Conservation (phyloP, 2,113 vertebrate genomes). For the Menidia beryllina region DNA sequence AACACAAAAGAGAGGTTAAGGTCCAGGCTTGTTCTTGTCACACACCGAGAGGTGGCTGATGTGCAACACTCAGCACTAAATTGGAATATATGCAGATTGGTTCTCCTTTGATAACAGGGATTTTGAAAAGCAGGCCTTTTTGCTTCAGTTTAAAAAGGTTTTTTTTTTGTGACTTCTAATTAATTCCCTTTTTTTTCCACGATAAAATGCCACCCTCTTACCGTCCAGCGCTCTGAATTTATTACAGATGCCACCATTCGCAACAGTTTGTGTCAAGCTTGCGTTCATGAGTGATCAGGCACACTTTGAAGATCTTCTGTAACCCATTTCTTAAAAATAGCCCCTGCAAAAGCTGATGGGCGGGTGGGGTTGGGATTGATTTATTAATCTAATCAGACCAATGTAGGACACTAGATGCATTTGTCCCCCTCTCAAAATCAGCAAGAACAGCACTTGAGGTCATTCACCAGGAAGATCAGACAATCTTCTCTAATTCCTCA, state of each 20-base stretch:
- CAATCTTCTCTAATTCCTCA: constrained; percentile 74
- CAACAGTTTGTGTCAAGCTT: constrained; percentile 23
- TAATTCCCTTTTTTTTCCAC: background rate
- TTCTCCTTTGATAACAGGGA: constrained; percentile 30
- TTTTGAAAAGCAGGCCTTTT: constrained; percentile 33
- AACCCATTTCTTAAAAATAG: constrained; percentile 81
- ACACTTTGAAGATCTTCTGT: constrained; percentile 68
- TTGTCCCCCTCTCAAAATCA: constrained; percentile 71
- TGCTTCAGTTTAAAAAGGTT: background rate
- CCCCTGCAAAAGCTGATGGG: constrained; percentile 56
- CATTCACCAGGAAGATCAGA: constrained; percentile 62
- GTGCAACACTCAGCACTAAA: constrained; percentile 59
- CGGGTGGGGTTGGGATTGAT: constrained; percentile 72
- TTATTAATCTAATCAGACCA: constrained; percentile 82
- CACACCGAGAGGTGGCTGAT: constrained; percentile 67
- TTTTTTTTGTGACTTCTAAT: background rate
- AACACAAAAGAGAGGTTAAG: constrained; percentile 57
- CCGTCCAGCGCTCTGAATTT: background rate
- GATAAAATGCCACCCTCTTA: background rate
- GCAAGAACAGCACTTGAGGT: constrained; percentile 73
- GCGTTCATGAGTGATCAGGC: constrained; percentile 52
- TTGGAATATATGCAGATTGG: constrained; percentile 72
- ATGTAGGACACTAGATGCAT: constrained; percentile 73
- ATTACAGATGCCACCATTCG: background rate
- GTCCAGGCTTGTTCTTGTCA: constrained; percentile 64